Conservation (phyloP, 2,113 vertebrate species). For the Telmatochromis bifrenatus region DNA sequence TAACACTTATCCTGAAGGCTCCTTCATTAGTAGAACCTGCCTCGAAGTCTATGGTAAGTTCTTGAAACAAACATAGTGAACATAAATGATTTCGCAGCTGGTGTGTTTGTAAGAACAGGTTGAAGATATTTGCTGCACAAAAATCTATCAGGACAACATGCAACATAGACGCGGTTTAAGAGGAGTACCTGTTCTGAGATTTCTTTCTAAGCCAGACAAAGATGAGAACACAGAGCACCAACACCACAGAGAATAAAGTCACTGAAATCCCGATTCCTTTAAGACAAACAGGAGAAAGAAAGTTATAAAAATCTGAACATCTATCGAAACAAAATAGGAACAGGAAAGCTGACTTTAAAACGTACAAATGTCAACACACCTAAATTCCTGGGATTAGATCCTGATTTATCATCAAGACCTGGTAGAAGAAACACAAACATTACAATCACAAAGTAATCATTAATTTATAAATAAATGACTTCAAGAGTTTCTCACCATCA, state of each 20-base stretch:
- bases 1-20: neutral
- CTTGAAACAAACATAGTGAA: neutral
- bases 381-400: neutral
- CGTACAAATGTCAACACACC: neutral
- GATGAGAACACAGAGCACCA: neutral
- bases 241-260: accelerated
- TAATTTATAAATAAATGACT: neutral
- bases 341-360: neutral
- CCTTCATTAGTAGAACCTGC: neutral
- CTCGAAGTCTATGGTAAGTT: neutral
- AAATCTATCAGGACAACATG: neutral
- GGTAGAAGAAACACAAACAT: neutral
- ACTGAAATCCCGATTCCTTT: accelerated
- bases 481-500: neutral
- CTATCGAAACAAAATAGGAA: neutral
- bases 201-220: accelerated
- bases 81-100: neutral
- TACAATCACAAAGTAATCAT: neutral
- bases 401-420: neutral
- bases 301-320: neutral
- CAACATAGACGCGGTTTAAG: neutral
- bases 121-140: neutral
- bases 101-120: neutral
- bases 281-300: neutral
- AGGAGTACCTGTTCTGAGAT: neutral